Base-by-base conservation (phyloP, 2,797 vertebrate species). In the Rhinichthys osculus region DNA sequence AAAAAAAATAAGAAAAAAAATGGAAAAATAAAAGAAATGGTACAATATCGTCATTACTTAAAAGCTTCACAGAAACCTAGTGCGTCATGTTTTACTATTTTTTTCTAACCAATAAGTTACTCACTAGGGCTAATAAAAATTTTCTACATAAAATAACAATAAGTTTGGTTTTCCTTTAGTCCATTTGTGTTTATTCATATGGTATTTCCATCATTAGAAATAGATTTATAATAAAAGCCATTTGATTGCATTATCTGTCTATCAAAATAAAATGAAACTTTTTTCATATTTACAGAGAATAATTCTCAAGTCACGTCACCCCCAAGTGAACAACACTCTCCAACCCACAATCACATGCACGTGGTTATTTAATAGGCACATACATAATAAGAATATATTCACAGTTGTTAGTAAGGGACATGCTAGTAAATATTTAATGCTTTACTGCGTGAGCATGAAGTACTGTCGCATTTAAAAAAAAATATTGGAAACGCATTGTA, bases 11-110 rank as follows among this genome's bases (percentile, higher is more conserved):
- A 19, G 0, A 47, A 27, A 3, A 64, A 64, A 30, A 30, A 11
- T 0, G 0, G 0, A 27, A n/a, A n/a, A 13, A 30, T 5, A 6
- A 6, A 30, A 16, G 0, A 30, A 64, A 30, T 6, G 11, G 7
- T 54, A 5, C 21, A 54, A 7, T 13, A 5, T 33, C 3, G 6
- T 33, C 14, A 33, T 17, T 19, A 7, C 72, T 33, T 52, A 33
- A 33, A 52, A 74, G 27, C 47, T 21, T 5, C 2, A 74, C 9
- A 52, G 30, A 74, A 27, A 30, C 3, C 7, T 72, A 17, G 2
- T 10, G 7, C 7, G 7, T 74, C 13, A 7, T 16, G 69, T 11
- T n/a, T 35, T 52, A 52, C 1, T 21, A 5, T 1, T 33, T 74
- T 30, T 33, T 19, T 30, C 44, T 14, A 30, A 66, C 14, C 27